Base-by-base conservation (phyloP, 64 coral and sea anemone species). In the Anthopleura sola region DNA sequence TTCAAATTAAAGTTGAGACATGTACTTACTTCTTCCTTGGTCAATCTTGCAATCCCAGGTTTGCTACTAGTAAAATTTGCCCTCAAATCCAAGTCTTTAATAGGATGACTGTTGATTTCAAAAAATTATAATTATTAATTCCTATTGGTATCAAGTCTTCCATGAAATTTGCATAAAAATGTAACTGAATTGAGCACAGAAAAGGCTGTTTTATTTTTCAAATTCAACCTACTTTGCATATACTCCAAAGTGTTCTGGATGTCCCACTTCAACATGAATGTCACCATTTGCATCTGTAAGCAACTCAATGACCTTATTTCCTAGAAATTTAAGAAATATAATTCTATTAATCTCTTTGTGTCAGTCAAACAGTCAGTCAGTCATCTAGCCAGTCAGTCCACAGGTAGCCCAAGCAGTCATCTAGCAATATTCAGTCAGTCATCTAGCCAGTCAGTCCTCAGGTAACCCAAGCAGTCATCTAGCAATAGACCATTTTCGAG, bases 171-270 rank as follows among this genome's bases (percentile, higher is more conserved):
- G 9, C 9, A 44, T 44, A 44, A 44, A 44, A 6, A 6, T 44
- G 40, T 44, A 6, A 44, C 40, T 44, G 40, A 44, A 44, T 44
- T 6, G 40, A 44, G 40, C 40, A 3, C 40, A 44, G 7, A 44
- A 44, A 44, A 7, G n/a, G n/a, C n/a, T n/a, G n/a, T n/a, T n/a
- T 7, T 44, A 8, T 44, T 66, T 10, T 9, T 26, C 23, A 66
- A 66, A 29, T 32, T 3, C 9, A 34, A 71, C 76, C 47, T 79
- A 79, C 76, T 79, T 79, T 5, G 76, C 76, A 79, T 44, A 79
- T 79, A 79, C 36, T n/a, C 44, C 76, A 79, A 79, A 79, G 6
- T 24, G 36, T 5, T 38, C 76, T 44, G 76, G 38, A 47, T 79
- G 76, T 12, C 76, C 76, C 7, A 46, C 24, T 46, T 79, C 76